These are phyloP conservation scores for Tenthredo distinguenda DNA, from an alignment of 2,888 invertebrate species.

Conservation along the genomic window DNA sequence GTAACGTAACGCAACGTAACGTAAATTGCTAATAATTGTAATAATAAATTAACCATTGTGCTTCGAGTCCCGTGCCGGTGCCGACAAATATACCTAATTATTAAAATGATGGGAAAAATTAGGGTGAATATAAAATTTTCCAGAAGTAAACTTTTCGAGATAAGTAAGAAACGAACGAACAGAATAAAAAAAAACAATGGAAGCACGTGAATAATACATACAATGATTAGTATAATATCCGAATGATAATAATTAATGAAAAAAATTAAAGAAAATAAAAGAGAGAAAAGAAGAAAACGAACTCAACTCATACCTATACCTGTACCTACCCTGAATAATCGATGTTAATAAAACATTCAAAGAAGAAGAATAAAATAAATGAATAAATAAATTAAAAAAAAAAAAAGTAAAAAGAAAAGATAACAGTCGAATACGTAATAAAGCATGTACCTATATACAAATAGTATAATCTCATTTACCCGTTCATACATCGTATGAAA, in stretches of 20 bases:
- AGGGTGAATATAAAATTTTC: background rate
- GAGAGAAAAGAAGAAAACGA: background rate
- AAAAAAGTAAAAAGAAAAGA: background rate
- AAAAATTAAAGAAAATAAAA: background rate
- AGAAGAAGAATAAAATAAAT: background rate
- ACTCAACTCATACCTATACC: background rate
- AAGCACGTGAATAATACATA: background rate
- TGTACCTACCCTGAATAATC: background rate
- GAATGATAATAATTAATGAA: background rate
- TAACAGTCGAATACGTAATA: background rate
- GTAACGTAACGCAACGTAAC: background rate
- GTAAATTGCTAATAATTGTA: conserved; percentile 29
- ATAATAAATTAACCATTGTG: conserved; percentile 25
- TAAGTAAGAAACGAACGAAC: no score
- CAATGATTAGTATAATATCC: background rate
- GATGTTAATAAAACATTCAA: background rate
- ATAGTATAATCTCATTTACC: background rate
- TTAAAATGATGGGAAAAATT: background rate
- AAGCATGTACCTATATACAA: background rate
- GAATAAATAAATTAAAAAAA: background rate
- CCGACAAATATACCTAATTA: background rate
- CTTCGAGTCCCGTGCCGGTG: conserved; percentile 10
- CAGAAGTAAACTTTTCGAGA: background rate
- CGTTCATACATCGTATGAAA: background rate
- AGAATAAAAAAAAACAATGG: background rate